Evolutionary conservation across 2,797 vertebrate species (phyloP).

Genomic region (Lerista edwardsae): DNA sequence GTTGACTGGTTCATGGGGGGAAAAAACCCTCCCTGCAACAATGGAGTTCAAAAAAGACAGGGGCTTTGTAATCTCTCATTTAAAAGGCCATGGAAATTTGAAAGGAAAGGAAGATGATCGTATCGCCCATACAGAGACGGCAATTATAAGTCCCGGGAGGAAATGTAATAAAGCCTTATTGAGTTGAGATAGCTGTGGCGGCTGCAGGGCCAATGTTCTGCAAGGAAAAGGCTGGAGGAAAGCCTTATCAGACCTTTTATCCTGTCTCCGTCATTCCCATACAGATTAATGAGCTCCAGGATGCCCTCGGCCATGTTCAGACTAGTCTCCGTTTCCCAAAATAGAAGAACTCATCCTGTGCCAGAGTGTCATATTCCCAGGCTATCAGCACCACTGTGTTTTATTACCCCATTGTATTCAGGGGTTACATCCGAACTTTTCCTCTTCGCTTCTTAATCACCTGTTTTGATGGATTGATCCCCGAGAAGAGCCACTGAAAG

Average conservation of each 20-base stretch:
- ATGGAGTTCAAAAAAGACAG: conserved; percentile 54
- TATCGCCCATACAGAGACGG: conserved; percentile 57
- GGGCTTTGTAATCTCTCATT: conserved; percentile 68
- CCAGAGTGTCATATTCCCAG: conserved; percentile 76
- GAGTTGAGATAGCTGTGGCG: conserved; percentile 45
- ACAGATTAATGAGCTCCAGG: conserved; percentile 79
- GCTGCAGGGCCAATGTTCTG: conserved; percentile 58
- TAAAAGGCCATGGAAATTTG: conserved; percentile 67
- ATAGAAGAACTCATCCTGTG: conserved; percentile 77
- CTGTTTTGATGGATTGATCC: conserved; percentile 67
- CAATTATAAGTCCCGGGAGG: conserved; percentile 72
- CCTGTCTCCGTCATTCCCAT: conserved; percentile 85
- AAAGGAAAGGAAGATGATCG: conserved; percentile 72
- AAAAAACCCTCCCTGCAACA: conserved; percentile 64
- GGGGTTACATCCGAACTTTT: conserved; percentile 78
- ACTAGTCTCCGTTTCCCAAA: conserved; percentile 73
- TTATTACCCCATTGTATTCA: conserved; percentile 79
- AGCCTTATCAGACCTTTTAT: conserved; percentile 88
- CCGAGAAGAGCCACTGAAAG: conserved; percentile 56
- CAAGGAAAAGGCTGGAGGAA: conserved; percentile 79
- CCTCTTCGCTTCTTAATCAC: conserved; percentile 77
- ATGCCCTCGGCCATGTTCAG: conserved; percentile 73
- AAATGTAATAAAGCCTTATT: conserved; percentile 70
- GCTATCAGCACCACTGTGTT: conserved; percentile 78
- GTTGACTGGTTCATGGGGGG: conserved; percentile 48